Percentiles rank a stretch among this genome's conserved stretches.
Evolutionary conservation across 2,113 vertebrate species (phyloP).

Genomic region (Piliocolobus tephrosceles): DNA sequence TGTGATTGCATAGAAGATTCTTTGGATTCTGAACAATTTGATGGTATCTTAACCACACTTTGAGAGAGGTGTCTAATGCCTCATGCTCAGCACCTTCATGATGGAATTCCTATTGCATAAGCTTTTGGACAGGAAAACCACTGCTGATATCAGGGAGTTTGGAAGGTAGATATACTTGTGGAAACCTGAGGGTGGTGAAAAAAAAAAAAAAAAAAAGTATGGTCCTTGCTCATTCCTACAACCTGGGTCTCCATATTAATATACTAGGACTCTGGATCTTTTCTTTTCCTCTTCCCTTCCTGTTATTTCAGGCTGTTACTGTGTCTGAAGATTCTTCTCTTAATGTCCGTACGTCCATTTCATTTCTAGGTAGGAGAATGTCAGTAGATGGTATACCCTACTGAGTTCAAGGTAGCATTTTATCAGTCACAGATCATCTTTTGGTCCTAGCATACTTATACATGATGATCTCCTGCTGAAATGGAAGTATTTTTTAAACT

Average conservation of each 20-base stretch:
- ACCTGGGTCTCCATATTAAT: conserved; percentile 54
- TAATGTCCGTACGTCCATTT: conserved; percentile 50
- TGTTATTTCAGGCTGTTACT: conserved; percentile 59
- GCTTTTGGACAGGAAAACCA: conserved; percentile 56
- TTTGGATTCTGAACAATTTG: conserved; percentile 72
- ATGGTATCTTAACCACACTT: conserved; percentile 58
- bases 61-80: conserved; percentile 64
- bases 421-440: conserved; percentile 38
- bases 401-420: conserved; percentile 51
- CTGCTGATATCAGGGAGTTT: conserved; percentile 45
- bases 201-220: not conserved
- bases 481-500: conserved; percentile 24
- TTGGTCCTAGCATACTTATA: conserved; percentile 26
- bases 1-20: conserved; percentile 78
- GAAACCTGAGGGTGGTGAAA: conserved; percentile 47
- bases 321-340: conserved; percentile 49
- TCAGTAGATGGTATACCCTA: conserved; percentile 47
- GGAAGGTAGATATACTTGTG: conserved; percentile 54
- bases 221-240: conserved; percentile 58
- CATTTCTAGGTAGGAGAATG: conserved; percentile 48
- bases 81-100: conserved; percentile 58
- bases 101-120: conserved; percentile 43
- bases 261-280: conserved; percentile 23
- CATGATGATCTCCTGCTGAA: conserved; percentile 50
- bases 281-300: conserved; percentile 37